These are phyloP conservation scores for Formica aserva DNA, from an alignment of 2,888 invertebrate species.

Conservation along the genomic window DNA sequence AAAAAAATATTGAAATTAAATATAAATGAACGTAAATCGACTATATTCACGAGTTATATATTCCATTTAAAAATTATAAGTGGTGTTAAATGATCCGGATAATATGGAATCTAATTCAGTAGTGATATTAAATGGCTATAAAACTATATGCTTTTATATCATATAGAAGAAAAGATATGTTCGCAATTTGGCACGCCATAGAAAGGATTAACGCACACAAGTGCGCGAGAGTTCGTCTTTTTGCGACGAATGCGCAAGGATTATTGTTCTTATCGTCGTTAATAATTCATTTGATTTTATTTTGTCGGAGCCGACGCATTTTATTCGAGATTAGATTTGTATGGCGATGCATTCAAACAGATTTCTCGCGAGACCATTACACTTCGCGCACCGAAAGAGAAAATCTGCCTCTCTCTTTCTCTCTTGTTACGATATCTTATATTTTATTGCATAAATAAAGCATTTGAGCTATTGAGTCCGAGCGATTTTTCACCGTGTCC, in stretches of 20 bases:
- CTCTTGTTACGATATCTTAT: conserved; percentile 26
- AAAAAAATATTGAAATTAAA: conserved; percentile 6
- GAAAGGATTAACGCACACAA: conserved; percentile 15
- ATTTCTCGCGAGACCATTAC: conserved; percentile 39
- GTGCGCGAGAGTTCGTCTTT: conserved; percentile 13
- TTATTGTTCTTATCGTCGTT: conserved; percentile 37
- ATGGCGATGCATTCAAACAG: conserved; percentile 32
- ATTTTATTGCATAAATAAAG: conserved; percentile 48
- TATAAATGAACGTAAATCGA: neutral
- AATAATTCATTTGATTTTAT: conserved; percentile 47
- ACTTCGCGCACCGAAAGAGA: conserved; percentile 24
- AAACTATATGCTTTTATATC: neutral
- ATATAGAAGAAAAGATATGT: neutral
- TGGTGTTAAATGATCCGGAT: neutral
- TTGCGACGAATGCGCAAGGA: neutral
- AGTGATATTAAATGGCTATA: neutral
- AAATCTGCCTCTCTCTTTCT: conserved; percentile 21
- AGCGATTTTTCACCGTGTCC: conserved; percentile 28
- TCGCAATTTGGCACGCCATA: neutral
- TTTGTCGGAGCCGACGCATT: conserved; percentile 7
- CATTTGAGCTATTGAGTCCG: conserved; percentile 39
- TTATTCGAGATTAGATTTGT: conserved; percentile 43
- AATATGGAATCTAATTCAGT: neutral
- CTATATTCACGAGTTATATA: neutral
- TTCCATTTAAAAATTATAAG: neutral